Evolutionary conservation across 2,888 invertebrate species (phyloP).

Genomic region (Hydrotaea diabolus): DNA sequence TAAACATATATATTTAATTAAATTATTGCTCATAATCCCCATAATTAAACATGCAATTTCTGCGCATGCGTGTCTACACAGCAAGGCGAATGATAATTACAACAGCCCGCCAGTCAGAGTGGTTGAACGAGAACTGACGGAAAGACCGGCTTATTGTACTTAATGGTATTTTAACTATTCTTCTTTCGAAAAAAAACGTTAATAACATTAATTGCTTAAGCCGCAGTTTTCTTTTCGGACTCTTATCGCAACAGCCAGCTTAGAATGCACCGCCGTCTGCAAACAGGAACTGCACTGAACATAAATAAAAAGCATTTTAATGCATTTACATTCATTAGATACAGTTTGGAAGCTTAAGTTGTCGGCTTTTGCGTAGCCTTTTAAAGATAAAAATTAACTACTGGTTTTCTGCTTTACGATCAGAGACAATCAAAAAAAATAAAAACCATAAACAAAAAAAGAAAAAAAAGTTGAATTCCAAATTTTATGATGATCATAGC

Average conservation of each 20-base stretch:
- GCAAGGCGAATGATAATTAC: constrained; percentile 48
- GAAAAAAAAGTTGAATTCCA: background rate
- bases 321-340: constrained; percentile 20
- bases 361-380: background rate
- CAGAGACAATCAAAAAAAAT: background rate
- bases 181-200: background rate
- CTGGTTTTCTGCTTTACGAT: background rate
- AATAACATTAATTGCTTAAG: constrained; percentile 3
- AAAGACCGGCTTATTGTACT: background rate
- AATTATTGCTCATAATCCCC: constrained; percentile 4
- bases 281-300: background rate
- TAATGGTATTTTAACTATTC: constrained; percentile 27
- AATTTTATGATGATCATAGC: background rate
- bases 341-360: background rate
- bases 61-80: constrained; percentile 2
- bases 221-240: background rate
- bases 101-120: background rate
- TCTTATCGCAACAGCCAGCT: background rate
- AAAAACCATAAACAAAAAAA: background rate
- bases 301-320: background rate
- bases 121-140: background rate
- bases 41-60: constrained; percentile 42
- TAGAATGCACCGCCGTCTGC: background rate
- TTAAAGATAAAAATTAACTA: background rate
- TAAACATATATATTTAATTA: constrained; percentile 6